These are phyloP conservation scores for Formica aserva DNA, from an alignment of 2,888 invertebrate species.

Conservation along the genomic window DNA sequence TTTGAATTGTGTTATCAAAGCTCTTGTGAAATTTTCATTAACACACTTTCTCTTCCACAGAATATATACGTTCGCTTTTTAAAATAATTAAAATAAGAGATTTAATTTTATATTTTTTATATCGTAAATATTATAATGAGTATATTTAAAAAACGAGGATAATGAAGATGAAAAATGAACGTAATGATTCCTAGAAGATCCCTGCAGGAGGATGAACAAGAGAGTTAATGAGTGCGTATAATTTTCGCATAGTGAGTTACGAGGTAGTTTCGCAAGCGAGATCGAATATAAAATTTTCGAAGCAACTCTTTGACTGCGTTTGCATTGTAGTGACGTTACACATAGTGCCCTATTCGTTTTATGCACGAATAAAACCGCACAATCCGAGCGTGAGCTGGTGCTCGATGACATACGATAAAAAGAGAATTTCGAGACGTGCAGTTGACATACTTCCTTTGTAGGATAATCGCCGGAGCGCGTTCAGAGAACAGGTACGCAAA, in stretches of 20 bases:
- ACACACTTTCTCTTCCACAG: not conserved
- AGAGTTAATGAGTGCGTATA: not conserved
- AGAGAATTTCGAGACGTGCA: slow-evolving; percentile 47
- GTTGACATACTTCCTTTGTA: slow-evolving; percentile 51
- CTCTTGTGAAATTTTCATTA: slow-evolving; percentile 1
- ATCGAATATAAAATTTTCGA: slow-evolving; percentile 17
- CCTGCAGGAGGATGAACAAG: not conserved
- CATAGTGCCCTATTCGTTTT: slow-evolving; percentile 20
- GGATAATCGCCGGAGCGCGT: slow-evolving; percentile 42
- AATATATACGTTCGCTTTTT: not conserved
- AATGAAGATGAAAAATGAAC: not conserved
- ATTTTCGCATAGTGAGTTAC: slow-evolving; percentile 16
- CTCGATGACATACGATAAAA: slow-evolving; percentile 49
- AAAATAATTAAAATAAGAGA: slow-evolving; percentile 3
- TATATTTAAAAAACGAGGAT: not conserved
- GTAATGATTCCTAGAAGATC: not conserved
- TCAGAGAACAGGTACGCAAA: slow-evolving; percentile 19
- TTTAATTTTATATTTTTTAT: not conserved
- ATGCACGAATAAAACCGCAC: slow-evolving; percentile 47
- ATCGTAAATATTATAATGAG: not conserved
- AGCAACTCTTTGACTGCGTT: slow-evolving; percentile 35
- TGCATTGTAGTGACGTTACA: slow-evolving; percentile 20
- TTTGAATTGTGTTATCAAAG: not conserved
- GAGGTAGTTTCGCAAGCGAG: slow-evolving; percentile 21
- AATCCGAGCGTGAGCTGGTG: slow-evolving; percentile 27